Percentiles rank a stretch among this genome's conserved stretches.
phyloP scores from a whole-genome alignment of 2,797 vertebrate species.

The Cyprinella venusta region DNA sequence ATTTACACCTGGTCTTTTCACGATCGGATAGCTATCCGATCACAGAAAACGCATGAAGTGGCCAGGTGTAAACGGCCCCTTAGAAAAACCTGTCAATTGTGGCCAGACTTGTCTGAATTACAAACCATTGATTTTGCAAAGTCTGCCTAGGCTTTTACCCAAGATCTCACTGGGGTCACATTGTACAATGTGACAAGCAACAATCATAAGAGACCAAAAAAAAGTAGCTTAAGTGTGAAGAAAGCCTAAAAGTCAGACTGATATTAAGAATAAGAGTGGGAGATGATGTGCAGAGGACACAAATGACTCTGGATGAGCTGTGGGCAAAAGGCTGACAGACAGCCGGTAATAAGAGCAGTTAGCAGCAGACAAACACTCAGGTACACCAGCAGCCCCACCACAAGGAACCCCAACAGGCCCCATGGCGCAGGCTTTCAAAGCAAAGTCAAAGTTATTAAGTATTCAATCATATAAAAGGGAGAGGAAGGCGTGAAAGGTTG shows the following conservation, averaged over 20 bases:
- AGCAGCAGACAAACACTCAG: constrained; percentile 40
- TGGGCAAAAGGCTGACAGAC: constrained; percentile 20
- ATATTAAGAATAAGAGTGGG: neutral
- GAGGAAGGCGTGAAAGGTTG: constrained; percentile 84
- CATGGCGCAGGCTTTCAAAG: constrained; percentile 75
- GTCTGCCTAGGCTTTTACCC: neutral
- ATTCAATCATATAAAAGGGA: constrained; percentile 84
- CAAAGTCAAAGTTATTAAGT: constrained; percentile 82
- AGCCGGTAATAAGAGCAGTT: constrained; percentile 34
- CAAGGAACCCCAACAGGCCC: constrained; percentile 69
- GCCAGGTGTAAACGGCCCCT: too few species aligned
- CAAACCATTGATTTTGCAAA: neutral
- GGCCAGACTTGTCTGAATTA: neutral
- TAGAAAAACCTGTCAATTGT: neutral
- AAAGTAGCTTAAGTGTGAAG: neutral
- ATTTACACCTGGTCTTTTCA: too few species aligned
- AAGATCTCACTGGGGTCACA: neutral
- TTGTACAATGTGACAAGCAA: constrained; percentile 21
- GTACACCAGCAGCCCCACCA: constrained; percentile 58
- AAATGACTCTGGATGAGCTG: neutral
- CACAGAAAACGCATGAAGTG: too few species aligned
- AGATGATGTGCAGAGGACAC: neutral
- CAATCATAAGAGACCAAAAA: neutral
- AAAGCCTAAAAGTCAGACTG: neutral
- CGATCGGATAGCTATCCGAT: too few species aligned